Evolutionary conservation across 2,113 vertebrate species (phyloP).

Genomic region (Serilophus lunatus): DNA sequence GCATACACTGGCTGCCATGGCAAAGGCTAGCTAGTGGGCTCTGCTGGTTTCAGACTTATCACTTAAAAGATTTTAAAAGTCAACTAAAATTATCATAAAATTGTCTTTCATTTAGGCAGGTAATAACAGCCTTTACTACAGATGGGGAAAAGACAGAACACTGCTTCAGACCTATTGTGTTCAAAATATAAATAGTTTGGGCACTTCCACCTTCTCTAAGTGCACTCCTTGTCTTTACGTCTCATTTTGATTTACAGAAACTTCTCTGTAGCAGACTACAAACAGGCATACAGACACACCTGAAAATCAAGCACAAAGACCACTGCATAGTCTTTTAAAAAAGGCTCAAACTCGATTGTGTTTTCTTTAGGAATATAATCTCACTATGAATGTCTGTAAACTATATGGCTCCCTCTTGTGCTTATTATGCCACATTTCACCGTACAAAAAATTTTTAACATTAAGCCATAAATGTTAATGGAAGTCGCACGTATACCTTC

Average conservation of each 20-base stretch:
- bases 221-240: not conserved
- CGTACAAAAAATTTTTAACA: not conserved
- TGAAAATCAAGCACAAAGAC: not conserved
- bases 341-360: not conserved
- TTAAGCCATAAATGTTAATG: constrained; percentile 6
- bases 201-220: not conserved
- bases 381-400: constrained; percentile 11
- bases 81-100: not conserved
- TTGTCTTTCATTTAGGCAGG: not conserved
- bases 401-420: constrained; percentile 71
- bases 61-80: not conserved
- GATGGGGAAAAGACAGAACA: not conserved
- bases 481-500: not conserved
- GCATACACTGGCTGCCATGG: not conserved
- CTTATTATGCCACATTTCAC: constrained; percentile 53
- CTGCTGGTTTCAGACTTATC: not conserved
- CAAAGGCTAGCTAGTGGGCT: not conserved
- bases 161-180: not conserved
- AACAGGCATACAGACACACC: not conserved
- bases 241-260: not conserved
- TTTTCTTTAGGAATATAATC: constrained; percentile 4
- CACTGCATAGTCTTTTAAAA: not conserved
- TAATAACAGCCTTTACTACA: not conserved
- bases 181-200: not conserved
- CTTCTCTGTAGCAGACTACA: not conserved